phyloP scores from a whole-genome alignment of 30 jellyfish, hydroid and myxozoan species.

The Aurelia coerulea region DNA sequence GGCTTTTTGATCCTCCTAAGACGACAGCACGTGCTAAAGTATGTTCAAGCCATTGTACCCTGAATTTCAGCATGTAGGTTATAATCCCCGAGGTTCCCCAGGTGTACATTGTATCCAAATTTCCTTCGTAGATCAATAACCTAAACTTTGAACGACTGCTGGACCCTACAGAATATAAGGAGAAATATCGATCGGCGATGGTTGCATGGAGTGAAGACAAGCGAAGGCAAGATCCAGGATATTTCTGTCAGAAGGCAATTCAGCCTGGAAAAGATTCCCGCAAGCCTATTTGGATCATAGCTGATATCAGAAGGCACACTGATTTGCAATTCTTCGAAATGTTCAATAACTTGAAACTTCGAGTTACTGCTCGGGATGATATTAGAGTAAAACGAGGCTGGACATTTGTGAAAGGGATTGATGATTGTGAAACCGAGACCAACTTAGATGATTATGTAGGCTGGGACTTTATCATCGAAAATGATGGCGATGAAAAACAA shows the following conservation, averaged over 20 bases:
- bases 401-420: constrained; percentile 79
- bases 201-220: constrained; percentile 86
- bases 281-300: constrained; percentile 61
- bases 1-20: too few species aligned
- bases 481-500: constrained; percentile 38
- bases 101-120: background rate
- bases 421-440: constrained; percentile 83
- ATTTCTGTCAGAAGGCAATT: constrained; percentile 64
- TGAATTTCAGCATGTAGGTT: too few species aligned
- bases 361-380: constrained; percentile 47
- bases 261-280: constrained; percentile 34
- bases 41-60: too few species aligned
- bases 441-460: constrained; percentile 68
- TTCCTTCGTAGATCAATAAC: constrained; percentile 23
- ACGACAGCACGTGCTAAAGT: too few species aligned
- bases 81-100: too few species aligned
- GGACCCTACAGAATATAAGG: constrained; percentile 87
- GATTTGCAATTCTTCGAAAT: constrained; percentile 62
- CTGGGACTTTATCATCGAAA: constrained; percentile 75
- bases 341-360: constrained; percentile 30
- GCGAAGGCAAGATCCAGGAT: constrained; percentile 54
- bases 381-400: constrained; percentile 76
- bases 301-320: constrained; percentile 80
- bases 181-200: constrained; percentile 71
- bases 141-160: constrained; percentile 61